Evolutionary conservation across 1,140 invertebrate species (phyloP).

Genomic region (Papilio aristodemus): DNA sequence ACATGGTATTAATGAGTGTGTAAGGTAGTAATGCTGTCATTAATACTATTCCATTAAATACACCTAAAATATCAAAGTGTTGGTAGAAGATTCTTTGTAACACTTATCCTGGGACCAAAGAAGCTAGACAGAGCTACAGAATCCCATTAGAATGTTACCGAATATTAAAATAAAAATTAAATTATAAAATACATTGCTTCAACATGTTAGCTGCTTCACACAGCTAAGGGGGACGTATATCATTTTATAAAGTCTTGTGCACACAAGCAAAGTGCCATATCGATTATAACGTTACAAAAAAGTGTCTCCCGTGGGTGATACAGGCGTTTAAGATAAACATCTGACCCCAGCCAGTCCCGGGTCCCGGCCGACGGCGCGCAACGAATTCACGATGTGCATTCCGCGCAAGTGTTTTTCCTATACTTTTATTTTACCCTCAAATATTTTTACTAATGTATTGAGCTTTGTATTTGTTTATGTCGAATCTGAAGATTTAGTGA

Average conservation of each 20-base stretch:
- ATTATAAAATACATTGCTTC: no score
- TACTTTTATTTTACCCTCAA: constrained; percentile 66
- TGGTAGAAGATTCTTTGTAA: no score
- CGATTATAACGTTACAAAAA: constrained; percentile 75
- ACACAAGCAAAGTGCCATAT: constrained; percentile 53
- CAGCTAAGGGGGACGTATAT: neutral
- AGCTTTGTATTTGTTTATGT: neutral
- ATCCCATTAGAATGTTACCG: no score
- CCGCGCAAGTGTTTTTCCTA: constrained; percentile 54
- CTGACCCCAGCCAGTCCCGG: constrained; percentile 62
- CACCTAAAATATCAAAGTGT: no score
- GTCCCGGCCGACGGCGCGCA: constrained; percentile 59
- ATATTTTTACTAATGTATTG: constrained; percentile 44
- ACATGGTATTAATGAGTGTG: no score
- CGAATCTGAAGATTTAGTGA: neutral
- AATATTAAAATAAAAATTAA: no score
- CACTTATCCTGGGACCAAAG: no score
- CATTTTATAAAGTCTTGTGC: constrained; percentile 42
- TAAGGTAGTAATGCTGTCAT: no score
- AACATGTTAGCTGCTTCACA: no score
- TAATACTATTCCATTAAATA: no score
- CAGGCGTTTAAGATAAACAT: constrained; percentile 79
- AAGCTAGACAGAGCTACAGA: no score
- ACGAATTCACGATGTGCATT: constrained; percentile 75
- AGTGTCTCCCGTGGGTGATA: constrained; percentile 76